These are phyloP conservation scores for Ophioderma brevispina DNA, from an alignment of 35 echinoderm and acorn worm genomes.

Conservation along the genomic window DNA sequence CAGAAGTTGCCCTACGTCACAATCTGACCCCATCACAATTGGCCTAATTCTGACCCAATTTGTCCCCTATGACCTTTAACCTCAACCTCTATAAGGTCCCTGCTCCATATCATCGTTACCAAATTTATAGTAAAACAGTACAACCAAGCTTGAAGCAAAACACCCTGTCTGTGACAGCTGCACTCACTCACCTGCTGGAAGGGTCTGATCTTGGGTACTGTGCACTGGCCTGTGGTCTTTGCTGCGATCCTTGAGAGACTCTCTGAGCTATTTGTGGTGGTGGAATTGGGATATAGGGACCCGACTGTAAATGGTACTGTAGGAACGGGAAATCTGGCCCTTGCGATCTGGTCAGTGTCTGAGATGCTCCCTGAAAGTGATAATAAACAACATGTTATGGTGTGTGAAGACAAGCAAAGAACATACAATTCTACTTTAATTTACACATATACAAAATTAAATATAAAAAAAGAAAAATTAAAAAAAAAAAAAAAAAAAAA, in stretches of 20 bases:
- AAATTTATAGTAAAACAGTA: too few species aligned
- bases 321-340: conserved; percentile 92
- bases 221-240: conserved; percentile 36
- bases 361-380: conserved; percentile 63
- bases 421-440: too few species aligned
- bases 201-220: conserved; percentile 95
- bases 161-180: not conserved
- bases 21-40: too few species aligned
- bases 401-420: too few species aligned
- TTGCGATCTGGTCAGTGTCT: conserved; percentile 75
- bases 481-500: too few species aligned
- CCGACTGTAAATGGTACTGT: conserved; percentile 98
- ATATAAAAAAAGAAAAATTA: too few species aligned
- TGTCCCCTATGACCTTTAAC: not conserved
- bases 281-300: conserved; percentile 97
- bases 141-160: not conserved
- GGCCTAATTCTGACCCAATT: not conserved
- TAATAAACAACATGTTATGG: too few species aligned
- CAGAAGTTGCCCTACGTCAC: too few species aligned
- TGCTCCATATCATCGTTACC: too few species aligned
- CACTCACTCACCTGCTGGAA: conserved; percentile 93
- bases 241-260: conserved; percentile 68
- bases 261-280: conserved; percentile 96
- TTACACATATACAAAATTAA: too few species aligned
- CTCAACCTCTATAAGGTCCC: not conserved